A percentile compares a stretch with the other conserved stretches of the same genome.
phyloP scores from a whole-genome alignment of 2,113 vertebrate genomes.

The Cervus canadensis region DNA sequence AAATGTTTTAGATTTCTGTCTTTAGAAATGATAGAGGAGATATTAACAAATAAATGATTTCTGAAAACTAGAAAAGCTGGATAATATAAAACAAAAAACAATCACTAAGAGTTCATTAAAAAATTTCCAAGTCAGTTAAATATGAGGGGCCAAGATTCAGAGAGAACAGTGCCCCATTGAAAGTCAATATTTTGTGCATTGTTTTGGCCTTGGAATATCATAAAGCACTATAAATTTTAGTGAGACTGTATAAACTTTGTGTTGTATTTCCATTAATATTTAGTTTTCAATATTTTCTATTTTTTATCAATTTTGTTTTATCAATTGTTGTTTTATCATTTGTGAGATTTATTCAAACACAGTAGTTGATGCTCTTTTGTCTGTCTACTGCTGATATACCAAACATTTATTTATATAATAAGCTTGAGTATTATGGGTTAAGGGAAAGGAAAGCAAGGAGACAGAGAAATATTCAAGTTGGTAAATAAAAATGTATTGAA shows the following conservation, averaged over 20 bases:
- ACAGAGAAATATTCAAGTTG: background rate
- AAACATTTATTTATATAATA: background rate
- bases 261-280: background rate
- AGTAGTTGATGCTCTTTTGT: background rate
- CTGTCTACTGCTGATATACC: background rate
- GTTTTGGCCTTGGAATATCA: background rate
- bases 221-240: background rate
- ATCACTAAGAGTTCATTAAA: background rate
- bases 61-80: background rate
- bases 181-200: background rate
- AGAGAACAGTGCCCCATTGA: background rate
- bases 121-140: fast-evolving
- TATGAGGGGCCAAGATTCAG: background rate
- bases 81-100: background rate
- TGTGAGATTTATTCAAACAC: background rate
- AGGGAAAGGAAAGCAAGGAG: background rate
- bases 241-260: background rate
- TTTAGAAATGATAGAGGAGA: background rate
- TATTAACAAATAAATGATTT: background rate
- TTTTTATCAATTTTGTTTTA: background rate
- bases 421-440: background rate
- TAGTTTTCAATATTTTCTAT: background rate
- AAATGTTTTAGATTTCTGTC: background rate
- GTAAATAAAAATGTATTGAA: background rate
- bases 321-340: background rate